Evolutionary conservation across 1,140 invertebrate species (phyloP).

Genomic region (Ectropis grisescens): DNA sequence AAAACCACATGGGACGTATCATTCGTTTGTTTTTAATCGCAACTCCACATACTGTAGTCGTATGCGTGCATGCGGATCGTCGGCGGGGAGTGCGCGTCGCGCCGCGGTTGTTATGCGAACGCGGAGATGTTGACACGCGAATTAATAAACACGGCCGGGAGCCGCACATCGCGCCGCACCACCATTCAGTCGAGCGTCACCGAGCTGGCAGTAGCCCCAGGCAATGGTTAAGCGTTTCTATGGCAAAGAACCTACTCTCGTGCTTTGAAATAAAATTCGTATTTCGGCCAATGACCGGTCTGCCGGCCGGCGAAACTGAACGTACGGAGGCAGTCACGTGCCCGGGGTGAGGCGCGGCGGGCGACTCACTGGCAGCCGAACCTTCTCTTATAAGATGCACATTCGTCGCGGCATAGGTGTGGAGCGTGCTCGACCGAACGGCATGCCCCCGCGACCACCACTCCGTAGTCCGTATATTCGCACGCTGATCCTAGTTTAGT

Average conservation of each 20-base stretch:
- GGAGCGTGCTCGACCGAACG: conserved; percentile 47
- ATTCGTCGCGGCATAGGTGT: conserved; percentile 54
- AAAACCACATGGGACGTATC: conserved; percentile 17
- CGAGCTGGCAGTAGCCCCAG: conserved; percentile 23
- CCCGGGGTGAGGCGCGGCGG: conserved; percentile 63
- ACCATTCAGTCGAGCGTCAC: conserved; percentile 26
- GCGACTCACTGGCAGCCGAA: conserved; percentile 45
- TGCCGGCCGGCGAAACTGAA: conserved; percentile 50
- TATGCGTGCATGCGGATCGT: conserved; percentile 10
- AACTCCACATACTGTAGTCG: conserved; percentile 16
- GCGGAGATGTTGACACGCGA: conserved; percentile 18
- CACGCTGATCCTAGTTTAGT: conserved; percentile 32
- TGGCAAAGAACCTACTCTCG: conserved; percentile 31
- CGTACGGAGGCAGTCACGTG: conserved; percentile 58
- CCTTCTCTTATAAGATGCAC: conserved; percentile 66
- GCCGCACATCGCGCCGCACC: conserved; percentile 1
- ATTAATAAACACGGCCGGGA: conserved; percentile 22
- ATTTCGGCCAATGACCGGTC: conserved; percentile 53
- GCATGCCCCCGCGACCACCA: conserved; percentile 43
- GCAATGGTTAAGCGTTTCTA: conserved; percentile 29
- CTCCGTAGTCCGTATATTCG: conserved; percentile 18
- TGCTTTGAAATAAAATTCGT: conserved; percentile 40
- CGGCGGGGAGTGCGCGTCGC: conserved; percentile 17
- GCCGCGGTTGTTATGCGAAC: conserved; percentile 26
- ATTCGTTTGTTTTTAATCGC: conserved; percentile 16